phyloP scores from a whole-genome alignment of 1,140 invertebrate species.

The Bilobella aurantiaca region DNA sequence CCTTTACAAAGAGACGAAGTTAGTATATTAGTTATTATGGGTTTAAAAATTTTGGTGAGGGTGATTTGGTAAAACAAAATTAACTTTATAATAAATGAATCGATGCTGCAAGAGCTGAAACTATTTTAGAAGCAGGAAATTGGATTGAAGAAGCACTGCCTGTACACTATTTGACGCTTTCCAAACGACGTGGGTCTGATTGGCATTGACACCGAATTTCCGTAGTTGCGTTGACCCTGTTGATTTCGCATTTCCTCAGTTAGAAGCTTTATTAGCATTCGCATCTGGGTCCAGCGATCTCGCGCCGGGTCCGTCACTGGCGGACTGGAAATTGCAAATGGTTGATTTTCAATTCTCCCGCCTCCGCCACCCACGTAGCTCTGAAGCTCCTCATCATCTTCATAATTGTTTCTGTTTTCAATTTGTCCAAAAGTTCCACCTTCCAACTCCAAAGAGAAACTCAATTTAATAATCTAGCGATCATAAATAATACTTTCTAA shows the following conservation, averaged over 20 bases:
- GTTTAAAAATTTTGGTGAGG: too few relatives aligned
- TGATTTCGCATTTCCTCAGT: background rate
- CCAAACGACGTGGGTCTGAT: too few relatives aligned
- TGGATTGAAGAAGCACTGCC: slow-evolving; percentile 30
- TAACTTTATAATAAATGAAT: too few relatives aligned
- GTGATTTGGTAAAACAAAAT: too few relatives aligned
- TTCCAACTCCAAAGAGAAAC: background rate
- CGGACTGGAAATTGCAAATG: background rate
- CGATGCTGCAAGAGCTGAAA: background rate
- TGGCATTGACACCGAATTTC: background rate
- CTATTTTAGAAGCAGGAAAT: slow-evolving; percentile 28
- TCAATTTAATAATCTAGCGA: background rate
- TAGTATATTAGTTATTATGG: background rate
- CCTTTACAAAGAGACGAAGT: too few relatives aligned
- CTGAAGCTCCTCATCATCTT: background rate
- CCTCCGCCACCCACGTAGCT: background rate
- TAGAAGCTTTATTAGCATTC: background rate
- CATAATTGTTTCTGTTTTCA: background rate
- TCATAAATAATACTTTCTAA: too few relatives aligned
- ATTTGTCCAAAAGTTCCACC: background rate
- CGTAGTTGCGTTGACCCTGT: background rate
- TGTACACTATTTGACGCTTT: slow-evolving; percentile 25
- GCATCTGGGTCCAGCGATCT: background rate
- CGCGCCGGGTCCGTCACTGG: too few relatives aligned
- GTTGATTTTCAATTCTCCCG: background rate